Evolutionary conservation across 2,113 vertebrate species (phyloP).

Genomic region (Hemicordylus capensis): DNA sequence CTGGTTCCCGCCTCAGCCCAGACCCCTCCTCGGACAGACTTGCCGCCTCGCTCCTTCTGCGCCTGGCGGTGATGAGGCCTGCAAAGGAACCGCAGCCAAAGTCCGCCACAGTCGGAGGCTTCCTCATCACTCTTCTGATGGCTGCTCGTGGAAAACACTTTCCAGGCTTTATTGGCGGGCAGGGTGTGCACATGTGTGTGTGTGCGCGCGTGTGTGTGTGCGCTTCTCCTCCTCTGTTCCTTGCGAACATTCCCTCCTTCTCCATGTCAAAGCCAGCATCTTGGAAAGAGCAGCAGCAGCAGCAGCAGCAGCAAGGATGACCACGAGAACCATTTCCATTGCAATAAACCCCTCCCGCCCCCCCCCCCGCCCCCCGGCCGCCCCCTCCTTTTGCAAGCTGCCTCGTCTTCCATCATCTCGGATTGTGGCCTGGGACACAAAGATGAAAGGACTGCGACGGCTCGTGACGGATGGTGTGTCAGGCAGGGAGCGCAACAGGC

Average conservation of each 20-base stretch:
- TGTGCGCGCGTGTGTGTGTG: too few species aligned
- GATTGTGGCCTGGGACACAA: conserved; percentile 54
- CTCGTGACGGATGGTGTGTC: conserved; percentile 66
- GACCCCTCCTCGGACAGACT: too few species aligned
- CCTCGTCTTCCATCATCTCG: conserved; percentile 42
- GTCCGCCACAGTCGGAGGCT: rapidly evolving
- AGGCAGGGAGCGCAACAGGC: too few species aligned
- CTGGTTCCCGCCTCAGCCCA: too few species aligned
- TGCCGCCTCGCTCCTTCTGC: too few species aligned
- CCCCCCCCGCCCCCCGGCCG: too few species aligned
- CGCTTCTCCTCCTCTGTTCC: background rate
- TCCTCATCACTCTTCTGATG: background rate
- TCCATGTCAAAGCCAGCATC: background rate
- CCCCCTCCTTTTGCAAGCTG: conserved; percentile 53
- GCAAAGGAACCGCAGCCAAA: background rate
- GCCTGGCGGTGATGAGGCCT: background rate
- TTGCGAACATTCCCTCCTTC: background rate
- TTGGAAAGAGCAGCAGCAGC: background rate
- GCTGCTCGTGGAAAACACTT: background rate
- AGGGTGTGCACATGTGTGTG: too few species aligned
- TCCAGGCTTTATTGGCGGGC: background rate
- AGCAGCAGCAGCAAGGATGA: too few species aligned
- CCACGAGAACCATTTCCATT: background rate
- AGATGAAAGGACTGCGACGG: conserved; percentile 53
- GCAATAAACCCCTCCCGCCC: conserved; percentile 24